Percentiles rank a stretch among this genome's conserved stretches.
Conservation (phyloP, 2,797 vertebrate species). For the Glossophaga mutica region DNA sequence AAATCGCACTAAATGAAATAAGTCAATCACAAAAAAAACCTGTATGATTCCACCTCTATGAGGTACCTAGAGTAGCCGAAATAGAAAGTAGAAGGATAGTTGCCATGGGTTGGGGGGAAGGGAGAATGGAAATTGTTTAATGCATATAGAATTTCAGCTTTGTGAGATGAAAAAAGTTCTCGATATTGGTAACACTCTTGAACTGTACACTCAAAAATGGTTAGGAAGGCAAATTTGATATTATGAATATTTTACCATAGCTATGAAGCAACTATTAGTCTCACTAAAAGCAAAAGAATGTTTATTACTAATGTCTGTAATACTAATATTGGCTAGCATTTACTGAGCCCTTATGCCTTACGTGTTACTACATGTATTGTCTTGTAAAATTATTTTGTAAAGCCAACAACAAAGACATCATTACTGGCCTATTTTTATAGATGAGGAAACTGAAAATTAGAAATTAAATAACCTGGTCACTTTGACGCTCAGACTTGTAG, state of each 20-base stretch:
- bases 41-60: not conserved
- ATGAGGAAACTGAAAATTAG: not conserved
- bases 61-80: not conserved
- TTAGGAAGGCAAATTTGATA: not conserved
- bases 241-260: not conserved
- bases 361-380: not conserved
- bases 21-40: not conserved
- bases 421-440: not conserved
- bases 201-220: not conserved
- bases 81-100: not conserved
- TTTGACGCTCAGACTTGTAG: not conserved
- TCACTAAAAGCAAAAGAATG: not conserved
- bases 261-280: not conserved
- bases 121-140: not conserved
- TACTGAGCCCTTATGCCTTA: not conserved
- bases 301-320: not conserved
- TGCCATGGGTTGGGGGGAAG: not conserved
- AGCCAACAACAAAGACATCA: not conserved
- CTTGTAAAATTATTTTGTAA: not conserved
- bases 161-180: not conserved
- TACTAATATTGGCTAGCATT: not conserved
- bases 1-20: not conserved
- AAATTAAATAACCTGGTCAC: not conserved
- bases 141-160: not conserved
- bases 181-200: not conserved